Percentiles rank a stretch among this genome's conserved stretches.
Conservation (phyloP, 2,113 vertebrate genomes). For the Macaca nemestrina region DNA sequence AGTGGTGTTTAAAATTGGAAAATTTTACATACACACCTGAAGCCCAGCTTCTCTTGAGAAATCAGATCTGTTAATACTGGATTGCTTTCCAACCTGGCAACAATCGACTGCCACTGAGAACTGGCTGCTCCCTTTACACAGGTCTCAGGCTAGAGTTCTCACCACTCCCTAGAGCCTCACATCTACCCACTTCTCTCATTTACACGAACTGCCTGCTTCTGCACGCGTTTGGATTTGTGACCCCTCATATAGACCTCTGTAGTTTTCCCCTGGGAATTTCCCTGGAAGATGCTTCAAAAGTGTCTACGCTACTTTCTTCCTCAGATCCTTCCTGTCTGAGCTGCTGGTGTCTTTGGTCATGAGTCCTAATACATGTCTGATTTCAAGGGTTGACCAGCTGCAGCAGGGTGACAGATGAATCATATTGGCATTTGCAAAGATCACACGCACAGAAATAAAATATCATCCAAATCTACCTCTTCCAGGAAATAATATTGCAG, state of each 20-base stretch:
- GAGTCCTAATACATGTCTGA: neutral
- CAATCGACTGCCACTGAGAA: neutral
- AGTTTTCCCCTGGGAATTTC: neutral
- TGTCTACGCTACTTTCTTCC: neutral
- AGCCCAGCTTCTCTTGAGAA: slow-evolving; percentile 32
- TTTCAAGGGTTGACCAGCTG: neutral
- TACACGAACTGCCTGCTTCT: neutral
- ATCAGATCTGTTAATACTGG: neutral
- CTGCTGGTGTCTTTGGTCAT: neutral
- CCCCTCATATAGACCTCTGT: neutral
- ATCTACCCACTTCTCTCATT: neutral
- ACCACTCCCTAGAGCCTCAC: neutral
- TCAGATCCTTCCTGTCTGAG: neutral
- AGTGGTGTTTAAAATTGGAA: slow-evolving; percentile 34
- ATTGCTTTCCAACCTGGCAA: neutral
- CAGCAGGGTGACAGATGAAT: neutral
- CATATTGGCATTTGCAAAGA: neutral
- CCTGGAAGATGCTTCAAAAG: neutral
- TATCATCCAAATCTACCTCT: neutral
- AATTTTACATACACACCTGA: neutral
- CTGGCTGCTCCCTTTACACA: neutral
- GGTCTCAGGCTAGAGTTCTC: neutral
- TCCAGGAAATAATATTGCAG: neutral
- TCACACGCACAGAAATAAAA: neutral
- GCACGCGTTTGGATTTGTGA: neutral